Base-by-base conservation (phyloP, 2,113 vertebrate species). In the Odocoileus virginianus region DNA sequence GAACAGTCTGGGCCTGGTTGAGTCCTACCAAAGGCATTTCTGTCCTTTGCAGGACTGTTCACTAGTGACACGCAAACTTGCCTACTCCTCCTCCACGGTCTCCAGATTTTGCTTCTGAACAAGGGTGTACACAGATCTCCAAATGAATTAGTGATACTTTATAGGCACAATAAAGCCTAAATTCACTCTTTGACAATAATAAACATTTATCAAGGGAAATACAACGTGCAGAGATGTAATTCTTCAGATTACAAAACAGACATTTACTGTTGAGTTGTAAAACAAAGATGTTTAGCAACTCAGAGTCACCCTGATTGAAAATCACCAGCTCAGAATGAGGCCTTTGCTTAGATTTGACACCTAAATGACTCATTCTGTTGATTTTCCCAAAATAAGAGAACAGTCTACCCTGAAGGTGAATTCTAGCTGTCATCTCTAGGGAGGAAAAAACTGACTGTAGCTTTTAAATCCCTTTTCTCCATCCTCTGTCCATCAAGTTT, bases 91-190 rank as follows among this genome's bases (percentile, higher is more conserved):
- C 61, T 64, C 79, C 47, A 36, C 11, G 67, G 4, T n/a, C 28
- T 64, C 76, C 47, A 64, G 17, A 52, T 79, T 97, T 96, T 96
- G 13, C 94, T 93, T 93, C 78, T 76, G 47, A 93, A 76, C 25
- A 67, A 47, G 60, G 85, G 43, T 47, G n/a, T 8, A 74, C 8
- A 55, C 30, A 81, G 79, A 85, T 78, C 16, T 91, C 74, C 60
- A 95, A 76, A 76, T 82, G n/a, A 97, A 21, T 67, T 91, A 67
- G 58, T 11, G 52, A 52, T 81, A 61, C 6, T 64, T 81, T 67
- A 52, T 33, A 79, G 84, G 25, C 33, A 67, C 52, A 79, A 27
- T 83, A 19, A 55, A 83, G 17, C 89, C 30, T 61, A 88, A 93
- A 61, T 94, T 91, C 52, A 79, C 3, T 55, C 43, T 47, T 57